phyloP scores from a whole-genome alignment of 2,888 invertebrate genomes.

The Drosophila rellima region DNA sequence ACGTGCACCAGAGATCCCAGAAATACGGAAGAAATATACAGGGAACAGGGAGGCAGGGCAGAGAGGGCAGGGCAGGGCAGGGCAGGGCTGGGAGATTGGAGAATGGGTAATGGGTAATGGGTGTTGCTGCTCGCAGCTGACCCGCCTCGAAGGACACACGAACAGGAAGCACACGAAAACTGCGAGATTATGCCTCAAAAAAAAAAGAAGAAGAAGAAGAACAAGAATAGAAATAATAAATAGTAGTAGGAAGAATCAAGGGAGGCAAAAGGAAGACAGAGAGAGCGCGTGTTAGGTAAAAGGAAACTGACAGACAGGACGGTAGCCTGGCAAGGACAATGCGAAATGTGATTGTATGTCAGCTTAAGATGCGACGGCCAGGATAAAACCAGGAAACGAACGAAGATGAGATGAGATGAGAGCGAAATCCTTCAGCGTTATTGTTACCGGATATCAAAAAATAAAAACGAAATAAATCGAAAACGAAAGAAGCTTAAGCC shows the following conservation, averaged over 20 bases:
- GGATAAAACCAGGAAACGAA: constrained; percentile 71
- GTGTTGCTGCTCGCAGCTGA: constrained; percentile 54
- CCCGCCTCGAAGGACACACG: constrained; percentile 52
- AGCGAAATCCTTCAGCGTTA: constrained; percentile 64
- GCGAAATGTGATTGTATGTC: constrained; percentile 77
- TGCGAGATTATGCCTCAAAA: constrained; percentile 69
- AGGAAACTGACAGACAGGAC: constrained; percentile 12
- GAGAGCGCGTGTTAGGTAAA: constrained; percentile 20
- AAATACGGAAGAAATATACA: neutral
- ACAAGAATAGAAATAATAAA: constrained; percentile 36
- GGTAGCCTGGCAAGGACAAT: constrained; percentile 65
- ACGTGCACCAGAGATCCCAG: constrained; percentile 52
- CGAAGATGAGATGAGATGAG: constrained; percentile 20
- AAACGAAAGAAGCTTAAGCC: constrained; percentile 68
- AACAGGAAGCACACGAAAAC: constrained; percentile 23
- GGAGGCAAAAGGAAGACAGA: constrained; percentile 30
- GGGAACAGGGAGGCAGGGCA: constrained; percentile 1
- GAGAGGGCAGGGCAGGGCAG: constrained; percentile 8
- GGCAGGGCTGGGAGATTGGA: constrained; percentile 12
- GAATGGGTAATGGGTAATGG: constrained; percentile 26
- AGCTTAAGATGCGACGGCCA: constrained; percentile 69
- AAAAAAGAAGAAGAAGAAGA: constrained; percentile 28
- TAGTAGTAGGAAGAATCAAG: constrained; percentile 10
- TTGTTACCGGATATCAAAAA: constrained; percentile 81
- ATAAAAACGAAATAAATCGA: too few species aligned